These are phyloP conservation scores for Melolontha melolontha DNA, from an alignment of 2,888 invertebrate species.

Conservation along the genomic window DNA sequence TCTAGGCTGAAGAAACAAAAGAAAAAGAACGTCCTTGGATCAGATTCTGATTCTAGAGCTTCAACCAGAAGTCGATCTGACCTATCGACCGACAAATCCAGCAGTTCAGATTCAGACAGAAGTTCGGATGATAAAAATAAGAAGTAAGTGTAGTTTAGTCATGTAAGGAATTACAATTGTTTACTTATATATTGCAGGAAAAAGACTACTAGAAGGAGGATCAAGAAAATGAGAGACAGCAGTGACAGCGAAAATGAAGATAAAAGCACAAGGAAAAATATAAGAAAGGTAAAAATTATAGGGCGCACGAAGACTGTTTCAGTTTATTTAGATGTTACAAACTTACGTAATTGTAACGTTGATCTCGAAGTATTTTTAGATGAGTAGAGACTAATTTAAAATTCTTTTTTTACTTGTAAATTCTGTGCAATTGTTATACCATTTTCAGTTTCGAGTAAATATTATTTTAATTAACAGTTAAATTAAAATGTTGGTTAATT, in stretches of 20 bases:
- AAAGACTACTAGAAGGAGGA: constrained; percentile 53
- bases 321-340: not conserved
- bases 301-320: not conserved
- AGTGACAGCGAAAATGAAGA: constrained; percentile 60
- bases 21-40: constrained; percentile 50
- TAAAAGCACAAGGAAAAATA: constrained; percentile 69
- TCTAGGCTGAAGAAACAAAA: constrained; percentile 48
- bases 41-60: constrained; percentile 55
- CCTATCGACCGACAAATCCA: constrained; percentile 22
- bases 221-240: constrained; percentile 59
- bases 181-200: constrained; percentile 32
- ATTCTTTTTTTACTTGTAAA: no score
- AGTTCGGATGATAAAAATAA: constrained; percentile 47
- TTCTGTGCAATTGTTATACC: no score
- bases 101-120: constrained; percentile 41
- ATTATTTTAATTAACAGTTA: no score
- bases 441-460: no score
- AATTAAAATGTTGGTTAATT: no score
- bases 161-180: not conserved
- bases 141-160: constrained; percentile 47
- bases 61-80: constrained; percentile 26
- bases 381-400: no score
- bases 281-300: constrained; percentile 66
- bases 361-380: no score
- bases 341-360: not conserved